These are phyloP conservation scores for Leucophora obtusa DNA, from an alignment of 2,888 invertebrate genomes.

Conservation along the genomic window DNA sequence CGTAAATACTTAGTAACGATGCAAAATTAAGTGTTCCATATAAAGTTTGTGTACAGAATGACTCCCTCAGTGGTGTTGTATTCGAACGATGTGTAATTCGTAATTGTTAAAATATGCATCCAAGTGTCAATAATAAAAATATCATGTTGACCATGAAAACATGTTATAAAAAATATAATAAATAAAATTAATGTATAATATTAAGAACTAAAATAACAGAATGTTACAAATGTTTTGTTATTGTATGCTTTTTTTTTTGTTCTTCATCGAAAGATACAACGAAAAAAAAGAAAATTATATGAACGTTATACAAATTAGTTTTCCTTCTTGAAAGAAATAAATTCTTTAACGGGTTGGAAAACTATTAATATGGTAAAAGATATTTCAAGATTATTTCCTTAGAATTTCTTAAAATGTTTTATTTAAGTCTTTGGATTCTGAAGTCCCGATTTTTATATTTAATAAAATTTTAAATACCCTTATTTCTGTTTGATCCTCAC, in stretches of 20 bases:
- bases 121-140: conserved; percentile 67
- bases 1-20: background rate
- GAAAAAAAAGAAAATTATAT: no score
- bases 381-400: no score
- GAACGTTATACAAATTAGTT: no score
- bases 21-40: conserved; percentile 26
- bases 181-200: conserved; percentile 47
- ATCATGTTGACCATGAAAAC: conserved; percentile 77
- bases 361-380: no score
- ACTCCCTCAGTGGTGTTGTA: background rate
- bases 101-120: conserved; percentile 63
- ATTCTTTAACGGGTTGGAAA: no score
- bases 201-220: conserved; percentile 67
- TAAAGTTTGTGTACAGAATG: background rate
- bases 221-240: conserved; percentile 71
- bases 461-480: no score
- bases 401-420: no score
- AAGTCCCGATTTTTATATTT: no score
- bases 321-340: no score
- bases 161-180: conserved; percentile 73
- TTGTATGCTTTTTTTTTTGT: background rate
- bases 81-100: conserved; percentile 25
- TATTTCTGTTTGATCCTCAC: no score
- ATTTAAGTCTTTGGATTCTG: no score
- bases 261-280: conserved; percentile 25